Percentiles rank a stretch among this genome's conserved stretches.
phyloP scores from a whole-genome alignment of 2,797 vertebrate species.

The Spinibarbus caldwelli region DNA sequence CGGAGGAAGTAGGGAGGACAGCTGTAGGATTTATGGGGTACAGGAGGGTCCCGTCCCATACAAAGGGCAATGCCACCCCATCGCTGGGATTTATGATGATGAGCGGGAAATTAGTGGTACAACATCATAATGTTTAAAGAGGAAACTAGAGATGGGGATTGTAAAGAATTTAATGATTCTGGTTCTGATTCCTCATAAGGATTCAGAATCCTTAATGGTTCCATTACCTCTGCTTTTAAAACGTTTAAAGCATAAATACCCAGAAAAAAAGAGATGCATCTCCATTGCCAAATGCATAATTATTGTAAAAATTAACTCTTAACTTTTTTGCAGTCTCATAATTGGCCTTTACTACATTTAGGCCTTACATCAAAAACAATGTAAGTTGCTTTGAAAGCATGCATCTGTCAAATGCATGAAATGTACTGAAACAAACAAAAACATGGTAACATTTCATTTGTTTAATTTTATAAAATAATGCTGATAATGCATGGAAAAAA shows the following conservation, averaged over 20 bases:
- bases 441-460: too few relatives aligned
- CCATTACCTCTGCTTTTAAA: not conserved
- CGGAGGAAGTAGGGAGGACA: slow-evolving; percentile 44
- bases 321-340: too few relatives aligned
- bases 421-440: too few relatives aligned
- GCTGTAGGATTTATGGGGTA: slow-evolving; percentile 50
- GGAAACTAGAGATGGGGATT: not conserved
- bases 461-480: too few relatives aligned
- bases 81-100: slow-evolving; percentile 33
- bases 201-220: not conserved
- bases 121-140: slow-evolving; percentile 11
- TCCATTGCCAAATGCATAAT: not conserved
- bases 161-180: not conserved
- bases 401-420: too few relatives aligned
- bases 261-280: not conserved
- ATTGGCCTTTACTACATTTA: too few relatives aligned
- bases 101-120: slow-evolving; percentile 27
- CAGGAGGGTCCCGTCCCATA: not conserved
- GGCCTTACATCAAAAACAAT: too few relatives aligned
- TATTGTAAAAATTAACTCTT: not conserved
- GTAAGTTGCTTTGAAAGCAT: too few relatives aligned
- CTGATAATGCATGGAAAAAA: too few relatives aligned
- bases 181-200: not conserved
- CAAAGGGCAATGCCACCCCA: slow-evolving; percentile 42
- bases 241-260: not conserved